Conservation (phyloP, 1,140 invertebrate species). For the Nephila pilipes region DNA sequence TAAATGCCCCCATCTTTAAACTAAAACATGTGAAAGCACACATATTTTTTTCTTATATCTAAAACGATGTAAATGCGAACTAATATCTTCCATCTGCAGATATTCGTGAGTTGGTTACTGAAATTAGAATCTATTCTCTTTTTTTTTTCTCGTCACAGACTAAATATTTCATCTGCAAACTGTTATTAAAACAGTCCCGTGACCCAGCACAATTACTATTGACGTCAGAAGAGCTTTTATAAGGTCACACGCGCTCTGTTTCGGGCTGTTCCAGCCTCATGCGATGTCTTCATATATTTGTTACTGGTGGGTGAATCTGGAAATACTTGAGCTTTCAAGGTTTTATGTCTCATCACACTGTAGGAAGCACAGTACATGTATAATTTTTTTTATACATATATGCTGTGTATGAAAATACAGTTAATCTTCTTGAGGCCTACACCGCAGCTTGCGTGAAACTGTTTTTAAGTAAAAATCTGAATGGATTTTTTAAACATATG, state of each 20-base stretch:
- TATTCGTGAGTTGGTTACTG: not conserved
- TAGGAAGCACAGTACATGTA: slow-evolving; percentile 12
- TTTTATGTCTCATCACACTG: not conserved
- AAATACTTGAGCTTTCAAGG: slow-evolving; percentile 10
- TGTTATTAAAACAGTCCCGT: slow-evolving; percentile 44
- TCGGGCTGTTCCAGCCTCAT: no score
- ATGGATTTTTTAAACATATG: no score
- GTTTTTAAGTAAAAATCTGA: no score
- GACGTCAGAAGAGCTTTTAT: slow-evolving; percentile 52
- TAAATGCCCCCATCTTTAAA: no score
- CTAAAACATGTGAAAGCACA: no score
- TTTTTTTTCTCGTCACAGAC: not conserved
- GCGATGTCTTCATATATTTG: not conserved
- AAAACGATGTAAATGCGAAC: not conserved
- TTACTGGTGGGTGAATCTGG: not conserved
- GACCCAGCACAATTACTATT: slow-evolving; percentile 44
- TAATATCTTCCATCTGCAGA: not conserved
- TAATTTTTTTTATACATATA: not conserved
- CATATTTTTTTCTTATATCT: not conserved
- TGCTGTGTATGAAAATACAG: no score
- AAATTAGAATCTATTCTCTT: not conserved
- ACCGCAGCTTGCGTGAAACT: no score
- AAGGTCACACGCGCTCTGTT: slow-evolving; percentile 44
- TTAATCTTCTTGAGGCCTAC: no score
- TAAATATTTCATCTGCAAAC: slow-evolving; percentile 45